Base-by-base conservation (phyloP, 2,888 invertebrate genomes). In the Melanostoma scalare region DNA sequence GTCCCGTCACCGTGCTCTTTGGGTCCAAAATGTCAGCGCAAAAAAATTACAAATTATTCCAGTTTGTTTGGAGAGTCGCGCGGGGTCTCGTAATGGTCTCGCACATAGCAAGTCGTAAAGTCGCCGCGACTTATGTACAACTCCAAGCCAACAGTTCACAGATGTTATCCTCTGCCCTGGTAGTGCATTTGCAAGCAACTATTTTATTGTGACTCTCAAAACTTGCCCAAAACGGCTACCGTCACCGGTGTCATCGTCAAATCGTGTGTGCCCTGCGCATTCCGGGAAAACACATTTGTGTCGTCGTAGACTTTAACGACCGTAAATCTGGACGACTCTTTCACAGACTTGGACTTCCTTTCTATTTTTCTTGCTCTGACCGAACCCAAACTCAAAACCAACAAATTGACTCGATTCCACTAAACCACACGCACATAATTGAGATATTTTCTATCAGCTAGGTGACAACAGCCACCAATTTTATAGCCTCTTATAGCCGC, bases 21-120 rank as follows among this genome's bases (percentile, higher is more conserved):
- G 84, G 79, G 74, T 84, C 79, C 79, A 84, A 80, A 84, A 84
- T 84, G 84, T 84, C 84, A 79, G 53, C 50, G 63, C 63, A 50
- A 50, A 63, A 30, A 36, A 60, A 56, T 71, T 75, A 71, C 74
- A 78, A 69, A 74, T 78, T 74, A 84, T 84, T 84, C 84, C 65
- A 78, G 69, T 84, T 75, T 84, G 67, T 84, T 46, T 74, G 71
- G 77, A 77, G 67, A 8, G 33, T 36, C 36, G 46, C 48, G 48
- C 65, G 78, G 55, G 78, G 74, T 84, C 79, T 78, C 79, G 71
- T 78, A 79, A 69, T 79, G 48, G 50, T 48, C 46, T 46, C 48
- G 6, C 84, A 79, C 74, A 84, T 84, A 84, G 81, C 72, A 76
- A 67, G 81, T 81, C 78, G 73, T 74, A 74, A 75, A 84, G 84